Conservation (phyloP, 2,113 vertebrate species). For the Rhinoderma darwinii region DNA sequence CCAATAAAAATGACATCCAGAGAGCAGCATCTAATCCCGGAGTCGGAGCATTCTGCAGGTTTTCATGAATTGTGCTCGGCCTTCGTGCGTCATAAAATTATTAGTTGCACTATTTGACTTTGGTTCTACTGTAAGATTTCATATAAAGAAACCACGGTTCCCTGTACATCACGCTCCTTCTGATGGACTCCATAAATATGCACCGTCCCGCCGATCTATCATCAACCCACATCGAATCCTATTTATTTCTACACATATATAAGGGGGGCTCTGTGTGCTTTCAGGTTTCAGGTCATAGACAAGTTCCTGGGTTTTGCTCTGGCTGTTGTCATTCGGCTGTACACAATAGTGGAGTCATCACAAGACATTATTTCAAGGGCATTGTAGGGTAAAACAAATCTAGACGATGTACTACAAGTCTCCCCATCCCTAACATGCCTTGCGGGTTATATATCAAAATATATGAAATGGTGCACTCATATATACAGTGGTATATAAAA, state of each 20-base stretch:
- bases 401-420: background rate
- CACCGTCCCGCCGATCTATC: background rate
- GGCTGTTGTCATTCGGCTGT: background rate
- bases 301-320: background rate
- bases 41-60: background rate
- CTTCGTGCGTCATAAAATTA: conserved; percentile 6
- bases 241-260: conserved; percentile 9
- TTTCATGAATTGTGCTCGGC: background rate
- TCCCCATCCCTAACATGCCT: background rate
- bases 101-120: conserved; percentile 10
- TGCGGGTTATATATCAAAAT: no score
- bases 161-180: background rate
- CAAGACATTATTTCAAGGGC: no score
- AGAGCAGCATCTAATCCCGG: conserved; percentile 24
- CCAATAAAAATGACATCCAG: conserved; percentile 17
- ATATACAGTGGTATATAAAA: background rate
- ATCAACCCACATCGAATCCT: background rate
- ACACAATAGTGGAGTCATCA: no score
- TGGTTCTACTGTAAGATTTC: conserved; percentile 4
- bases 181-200: conserved; percentile 10
- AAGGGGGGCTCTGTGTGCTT: background rate
- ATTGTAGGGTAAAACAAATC: background rate
- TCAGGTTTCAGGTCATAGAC: background rate
- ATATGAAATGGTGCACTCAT: background rate
- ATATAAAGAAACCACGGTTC: conserved; percentile 6